A percentile compares a stretch with the other conserved stretches of the same genome.
Evolutionary conservation across 2,797 vertebrate genomes (phyloP).

Genomic region (Emys orbicularis): DNA sequence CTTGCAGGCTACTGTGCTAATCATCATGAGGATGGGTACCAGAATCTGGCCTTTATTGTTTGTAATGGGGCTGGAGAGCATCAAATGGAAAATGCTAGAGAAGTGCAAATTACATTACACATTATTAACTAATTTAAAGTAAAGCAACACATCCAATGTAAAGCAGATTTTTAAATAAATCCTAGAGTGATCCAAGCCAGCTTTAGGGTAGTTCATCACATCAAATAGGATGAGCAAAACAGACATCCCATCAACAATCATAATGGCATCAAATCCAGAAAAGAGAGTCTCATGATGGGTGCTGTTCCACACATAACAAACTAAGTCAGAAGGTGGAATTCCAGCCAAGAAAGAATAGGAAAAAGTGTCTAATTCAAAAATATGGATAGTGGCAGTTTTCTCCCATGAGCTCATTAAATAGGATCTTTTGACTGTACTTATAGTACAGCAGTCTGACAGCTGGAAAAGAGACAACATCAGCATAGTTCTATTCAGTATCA

Average conservation of each 20-base stretch:
- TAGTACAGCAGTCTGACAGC: slow-evolving; percentile 4
- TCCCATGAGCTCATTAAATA: slow-evolving; percentile 59
- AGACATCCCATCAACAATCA: slow-evolving; percentile 21
- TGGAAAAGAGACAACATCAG: neutral
- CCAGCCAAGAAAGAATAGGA: slow-evolving; percentile 28
- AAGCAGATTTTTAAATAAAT: neutral
- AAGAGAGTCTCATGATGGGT: slow-evolving; percentile 35
- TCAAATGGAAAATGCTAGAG: too few species aligned
- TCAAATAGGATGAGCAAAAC: neutral
- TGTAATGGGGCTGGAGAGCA: neutral
- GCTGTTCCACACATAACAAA: slow-evolving; percentile 41
- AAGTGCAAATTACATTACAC: neutral
- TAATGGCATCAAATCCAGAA: neutral
- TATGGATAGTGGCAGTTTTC: slow-evolving; percentile 48
- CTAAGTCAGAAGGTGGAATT: slow-evolving; percentile 57
- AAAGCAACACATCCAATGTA: neutral
- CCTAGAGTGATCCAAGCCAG: neutral
- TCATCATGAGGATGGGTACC: neutral
- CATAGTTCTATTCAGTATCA: neutral
- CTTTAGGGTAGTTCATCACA: neutral
- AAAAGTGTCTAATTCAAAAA: slow-evolving; percentile 28
- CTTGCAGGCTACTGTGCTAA: neutral
- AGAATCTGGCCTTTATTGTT: neutral
- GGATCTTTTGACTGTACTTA: slow-evolving; percentile 5
- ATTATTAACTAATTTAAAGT: neutral